These are phyloP conservation scores for Rhopalosiphum nymphaeae DNA, from an alignment of 2,888 invertebrate genomes.

Conservation along the genomic window DNA sequence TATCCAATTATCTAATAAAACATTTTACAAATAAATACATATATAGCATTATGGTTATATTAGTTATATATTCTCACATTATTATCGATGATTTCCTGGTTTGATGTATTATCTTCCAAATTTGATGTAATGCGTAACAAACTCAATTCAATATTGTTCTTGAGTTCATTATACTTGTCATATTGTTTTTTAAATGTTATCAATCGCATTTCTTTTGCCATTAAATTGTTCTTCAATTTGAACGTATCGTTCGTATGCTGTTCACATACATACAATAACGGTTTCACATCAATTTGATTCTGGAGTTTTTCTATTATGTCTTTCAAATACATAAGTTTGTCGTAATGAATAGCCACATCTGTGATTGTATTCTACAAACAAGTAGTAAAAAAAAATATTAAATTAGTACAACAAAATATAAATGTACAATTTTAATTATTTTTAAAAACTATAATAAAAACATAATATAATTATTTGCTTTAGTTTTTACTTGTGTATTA, in stretches of 20 bases:
- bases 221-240: conserved; percentile 44
- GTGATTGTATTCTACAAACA: conserved; percentile 32
- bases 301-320: conserved; percentile 45
- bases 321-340: conserved; percentile 37
- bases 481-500: conserved; percentile 25
- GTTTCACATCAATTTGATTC: conserved; percentile 46
- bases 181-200: conserved; percentile 40
- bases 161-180: not conserved
- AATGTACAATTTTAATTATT: not conserved
- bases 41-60: too few relatives aligned
- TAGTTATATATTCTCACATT: not conserved
- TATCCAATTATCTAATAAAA: conserved; percentile 21
- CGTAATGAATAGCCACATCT: conserved; percentile 35
- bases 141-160: conserved; percentile 2
- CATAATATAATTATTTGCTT: not conserved
- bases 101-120: not conserved
- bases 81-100: not conserved
- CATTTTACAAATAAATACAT: not conserved
- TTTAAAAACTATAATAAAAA: not conserved
- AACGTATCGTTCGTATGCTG: conserved; percentile 43
- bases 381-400: not conserved
- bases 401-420: not conserved
- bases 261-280: conserved; percentile 27
- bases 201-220: not conserved
- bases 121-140: not conserved